Percentiles rank a stretch among this genome's conserved stretches.
phyloP scores from a whole-genome alignment of 2,888 invertebrate genomes.

The Auanema sp. region DNA sequence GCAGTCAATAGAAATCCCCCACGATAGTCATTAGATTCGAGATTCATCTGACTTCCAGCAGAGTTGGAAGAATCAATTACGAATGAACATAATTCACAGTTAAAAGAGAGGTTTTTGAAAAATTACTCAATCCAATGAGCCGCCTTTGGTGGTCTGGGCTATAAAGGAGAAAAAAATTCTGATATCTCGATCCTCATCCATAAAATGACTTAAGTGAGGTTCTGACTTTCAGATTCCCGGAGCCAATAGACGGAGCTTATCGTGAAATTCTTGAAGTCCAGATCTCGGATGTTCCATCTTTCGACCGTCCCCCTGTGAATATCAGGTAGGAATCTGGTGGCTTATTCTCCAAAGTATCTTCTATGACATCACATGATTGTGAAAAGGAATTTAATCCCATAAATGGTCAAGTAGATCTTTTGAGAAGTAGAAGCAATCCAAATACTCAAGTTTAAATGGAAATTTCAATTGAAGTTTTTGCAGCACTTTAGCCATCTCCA shows the following conservation, averaged over 20 bases:
- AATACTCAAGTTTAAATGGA: too few species aligned
- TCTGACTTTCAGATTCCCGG: conserved; percentile 44
- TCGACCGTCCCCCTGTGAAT: conserved; percentile 62
- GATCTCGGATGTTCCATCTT: conserved; percentile 53
- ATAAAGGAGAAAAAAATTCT: too few species aligned
- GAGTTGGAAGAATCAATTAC: too few species aligned
- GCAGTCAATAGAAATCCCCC: neutral
- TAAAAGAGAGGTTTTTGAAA: too few species aligned
- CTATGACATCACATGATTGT: neutral
- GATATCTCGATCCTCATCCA: neutral
- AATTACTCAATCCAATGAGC: too few species aligned
- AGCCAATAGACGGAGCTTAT: conserved; percentile 49
- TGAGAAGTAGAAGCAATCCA: too few species aligned
- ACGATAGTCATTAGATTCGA: neutral
- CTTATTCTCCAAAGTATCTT: conserved; percentile 1
- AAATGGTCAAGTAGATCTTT: too few species aligned
- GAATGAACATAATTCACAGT: too few species aligned
- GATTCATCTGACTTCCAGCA: neutral
- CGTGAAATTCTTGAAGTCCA: conserved; percentile 52
- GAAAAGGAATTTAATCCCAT: too few species aligned
- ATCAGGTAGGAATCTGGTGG: conserved; percentile 50
- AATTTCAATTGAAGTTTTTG: conserved; percentile 9
- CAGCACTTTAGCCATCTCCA: conserved; percentile 33
- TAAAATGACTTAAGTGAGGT: neutral
- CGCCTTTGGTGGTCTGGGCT: too few species aligned